phyloP scores from a whole-genome alignment of 2,113 vertebrate genomes.

The Ornithorhynchus anatinus region DNA sequence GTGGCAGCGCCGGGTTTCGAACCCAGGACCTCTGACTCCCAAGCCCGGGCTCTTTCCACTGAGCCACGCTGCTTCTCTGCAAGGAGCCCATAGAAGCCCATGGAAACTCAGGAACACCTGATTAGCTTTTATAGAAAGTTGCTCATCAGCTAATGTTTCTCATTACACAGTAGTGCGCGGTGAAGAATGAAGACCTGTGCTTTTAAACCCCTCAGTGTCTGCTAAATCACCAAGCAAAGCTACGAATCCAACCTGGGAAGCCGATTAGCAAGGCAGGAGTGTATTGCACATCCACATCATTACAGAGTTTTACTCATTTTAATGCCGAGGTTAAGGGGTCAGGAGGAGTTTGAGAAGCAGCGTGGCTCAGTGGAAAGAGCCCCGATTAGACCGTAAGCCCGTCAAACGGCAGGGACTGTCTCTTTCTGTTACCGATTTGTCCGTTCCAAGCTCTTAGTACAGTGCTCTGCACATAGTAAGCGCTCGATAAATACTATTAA shows the following conservation, averaged over 20 bases:
- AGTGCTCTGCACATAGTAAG: no score
- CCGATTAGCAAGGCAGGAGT: constrained; percentile 70
- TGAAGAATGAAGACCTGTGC: constrained; percentile 31
- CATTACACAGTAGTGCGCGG: not conserved
- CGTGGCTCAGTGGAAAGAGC: no score
- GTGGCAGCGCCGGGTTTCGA: no score
- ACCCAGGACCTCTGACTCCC: no score
- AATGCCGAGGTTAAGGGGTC: constrained; percentile 67
- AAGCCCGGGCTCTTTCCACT: no score
- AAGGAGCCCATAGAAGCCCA: not conserved
- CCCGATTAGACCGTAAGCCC: no score
- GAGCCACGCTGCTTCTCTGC: no score
- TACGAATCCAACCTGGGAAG: constrained; percentile 55
- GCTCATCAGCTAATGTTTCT: not conserved
- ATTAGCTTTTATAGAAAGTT: constrained; percentile 15
- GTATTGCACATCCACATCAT: constrained; percentile 59
- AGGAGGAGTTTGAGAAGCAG: no score
- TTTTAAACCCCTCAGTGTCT: constrained; percentile 54
- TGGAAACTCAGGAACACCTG: constrained; percentile 12
- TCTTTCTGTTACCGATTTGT: no score
- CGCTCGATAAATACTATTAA: no score
- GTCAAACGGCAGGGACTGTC: no score
- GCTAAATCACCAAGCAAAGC: constrained; percentile 45
- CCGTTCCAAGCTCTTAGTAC: no score
- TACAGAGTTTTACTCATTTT: constrained; percentile 63